These are phyloP conservation scores for Cabera pusaria DNA, from an alignment of 2,888 invertebrate genomes.

Conservation along the genomic window DNA sequence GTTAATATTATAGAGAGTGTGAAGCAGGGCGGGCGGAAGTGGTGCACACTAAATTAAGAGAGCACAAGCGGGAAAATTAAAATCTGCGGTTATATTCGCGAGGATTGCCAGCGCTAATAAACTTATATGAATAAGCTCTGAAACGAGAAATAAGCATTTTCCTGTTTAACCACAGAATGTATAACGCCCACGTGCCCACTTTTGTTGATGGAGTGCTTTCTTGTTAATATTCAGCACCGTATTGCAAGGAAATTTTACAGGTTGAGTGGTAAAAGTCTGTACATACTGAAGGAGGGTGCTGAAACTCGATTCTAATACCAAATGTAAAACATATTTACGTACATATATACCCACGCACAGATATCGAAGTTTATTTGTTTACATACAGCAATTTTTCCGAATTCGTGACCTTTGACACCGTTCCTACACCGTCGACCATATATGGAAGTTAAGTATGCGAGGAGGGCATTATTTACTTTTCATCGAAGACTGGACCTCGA, in stretches of 20 bases:
- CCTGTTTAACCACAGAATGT: slow-evolving; percentile 20
- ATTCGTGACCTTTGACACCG: too few relatives aligned
- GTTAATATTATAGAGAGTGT: slow-evolving; percentile 28
- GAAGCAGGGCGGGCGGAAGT: slow-evolving; percentile 31
- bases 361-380: too few relatives aligned
- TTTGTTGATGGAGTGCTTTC: slow-evolving; percentile 12
- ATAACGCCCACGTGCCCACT: slow-evolving; percentile 14
- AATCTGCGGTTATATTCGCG: slow-evolving; percentile 60
- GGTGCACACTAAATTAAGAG: slow-evolving; percentile 56
- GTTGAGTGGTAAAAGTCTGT: too few relatives aligned
- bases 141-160: slow-evolving; percentile 27
- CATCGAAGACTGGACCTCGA: too few relatives aligned
- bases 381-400: too few relatives aligned
- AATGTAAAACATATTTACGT: too few relatives aligned
- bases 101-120: slow-evolving; percentile 53
- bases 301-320: too few relatives aligned
- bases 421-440: too few relatives aligned
- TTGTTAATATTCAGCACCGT: slow-evolving; percentile 24
- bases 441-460: too few relatives aligned
- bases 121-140: slow-evolving; percentile 51
- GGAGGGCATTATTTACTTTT: too few relatives aligned
- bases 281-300: too few relatives aligned
- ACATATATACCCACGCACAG: too few relatives aligned
- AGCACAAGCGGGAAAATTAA: slow-evolving; percentile 62
- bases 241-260: slow-evolving; percentile 5